Percentiles rank a stretch among this genome's conserved stretches.
Conservation (phyloP, 2,888 invertebrate genomes). For the Lithophane leautieri region DNA sequence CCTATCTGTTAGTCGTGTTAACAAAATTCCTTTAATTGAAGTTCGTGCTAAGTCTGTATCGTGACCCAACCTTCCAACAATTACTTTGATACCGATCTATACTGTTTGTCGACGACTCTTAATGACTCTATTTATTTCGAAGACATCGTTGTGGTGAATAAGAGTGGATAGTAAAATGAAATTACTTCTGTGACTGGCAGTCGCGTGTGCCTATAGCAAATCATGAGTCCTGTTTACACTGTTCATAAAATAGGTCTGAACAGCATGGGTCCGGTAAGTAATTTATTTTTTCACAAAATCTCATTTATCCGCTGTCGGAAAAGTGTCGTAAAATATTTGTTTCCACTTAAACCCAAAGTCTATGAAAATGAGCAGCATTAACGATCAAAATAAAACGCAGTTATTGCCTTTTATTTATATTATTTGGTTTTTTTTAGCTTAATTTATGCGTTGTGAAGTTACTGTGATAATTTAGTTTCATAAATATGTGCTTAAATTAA, state of each 20-base stretch:
- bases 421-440: background rate
- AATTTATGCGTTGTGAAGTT: background rate
- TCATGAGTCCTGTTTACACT: constrained; percentile 83
- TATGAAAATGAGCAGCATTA: background rate
- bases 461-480: background rate
- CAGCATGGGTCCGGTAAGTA: constrained; percentile 80
- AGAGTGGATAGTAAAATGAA: constrained; percentile 69
- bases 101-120: constrained; percentile 80
- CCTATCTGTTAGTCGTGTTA: constrained; percentile 74
- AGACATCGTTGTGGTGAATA: constrained; percentile 74
- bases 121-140: constrained; percentile 82
- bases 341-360: background rate
- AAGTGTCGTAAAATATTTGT: background rate
- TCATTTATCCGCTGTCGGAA: background rate
- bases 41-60: constrained; percentile 80
- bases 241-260: constrained; percentile 80
- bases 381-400: background rate
- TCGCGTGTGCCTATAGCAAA: constrained; percentile 51
- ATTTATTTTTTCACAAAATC: constrained; percentile 4
- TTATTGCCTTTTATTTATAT: background rate
- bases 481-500: background rate
- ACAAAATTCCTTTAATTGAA: constrained; percentile 84
- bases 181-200: constrained; percentile 55
- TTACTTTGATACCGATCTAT: constrained; percentile 86
- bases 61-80: constrained; percentile 83